Evolutionary conservation across 2,797 vertebrate species (phyloP).

Genomic region (Ctenopoma multispine): DNA sequence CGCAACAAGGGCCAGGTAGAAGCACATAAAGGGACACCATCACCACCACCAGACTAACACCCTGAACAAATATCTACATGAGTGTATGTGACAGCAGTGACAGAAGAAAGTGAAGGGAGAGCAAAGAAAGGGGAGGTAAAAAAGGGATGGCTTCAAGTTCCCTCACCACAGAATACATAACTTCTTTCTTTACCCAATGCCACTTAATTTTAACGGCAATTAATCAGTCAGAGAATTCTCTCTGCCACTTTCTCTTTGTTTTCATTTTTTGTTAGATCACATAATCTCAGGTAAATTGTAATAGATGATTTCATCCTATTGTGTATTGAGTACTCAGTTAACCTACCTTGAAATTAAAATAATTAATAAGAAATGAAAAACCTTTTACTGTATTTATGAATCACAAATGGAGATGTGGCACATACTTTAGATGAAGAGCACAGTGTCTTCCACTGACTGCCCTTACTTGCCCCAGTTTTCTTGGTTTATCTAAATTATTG

Average conservation of each 20-base stretch:
- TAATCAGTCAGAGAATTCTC: conserved; percentile 31
- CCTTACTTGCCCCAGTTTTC: conserved; percentile 40
- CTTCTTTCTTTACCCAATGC: conserved; percentile 12
- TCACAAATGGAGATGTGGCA: neutral
- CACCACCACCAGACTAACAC: neutral
- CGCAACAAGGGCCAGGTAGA: conserved; percentile 88
- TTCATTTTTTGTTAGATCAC: too few relatives aligned
- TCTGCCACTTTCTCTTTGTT: conserved; percentile 11
- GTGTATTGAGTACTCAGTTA: neutral
- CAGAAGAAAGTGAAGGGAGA: neutral
- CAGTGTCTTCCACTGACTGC: conserved; percentile 16
- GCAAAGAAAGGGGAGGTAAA: too few relatives aligned
- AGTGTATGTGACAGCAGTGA: conserved; percentile 28
- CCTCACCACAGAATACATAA: conserved; percentile 49
- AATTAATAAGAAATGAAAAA: neutral
- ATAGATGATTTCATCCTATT: neutral
- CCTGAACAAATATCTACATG: conserved; percentile 1
- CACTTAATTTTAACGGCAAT: conserved; percentile 28
- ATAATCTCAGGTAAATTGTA: neutral
- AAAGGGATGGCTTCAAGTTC: conserved; percentile 19
- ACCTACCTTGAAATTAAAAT: neutral
- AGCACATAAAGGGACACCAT: neutral
- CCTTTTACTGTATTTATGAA: neutral
- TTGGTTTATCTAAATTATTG: conserved; percentile 73
- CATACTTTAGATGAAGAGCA: conserved; percentile 33